These are phyloP conservation scores for Anseranas semipalmata DNA, from an alignment of 2,113 vertebrate genomes.

Conservation along the genomic window DNA sequence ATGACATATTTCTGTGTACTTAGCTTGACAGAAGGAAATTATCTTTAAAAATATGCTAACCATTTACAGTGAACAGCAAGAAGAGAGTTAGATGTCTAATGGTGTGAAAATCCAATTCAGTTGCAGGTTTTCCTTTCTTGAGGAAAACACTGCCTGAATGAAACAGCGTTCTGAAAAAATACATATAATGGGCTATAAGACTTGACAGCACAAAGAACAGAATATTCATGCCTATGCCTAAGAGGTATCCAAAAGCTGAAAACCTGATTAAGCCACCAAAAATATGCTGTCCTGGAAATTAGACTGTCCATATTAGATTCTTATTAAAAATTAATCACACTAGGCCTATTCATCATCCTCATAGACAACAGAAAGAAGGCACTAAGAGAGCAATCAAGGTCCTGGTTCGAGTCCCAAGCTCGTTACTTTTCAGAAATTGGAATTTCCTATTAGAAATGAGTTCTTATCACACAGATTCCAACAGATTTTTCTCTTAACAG, in stretches of 20 bases:
- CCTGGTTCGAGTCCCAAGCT: not conserved
- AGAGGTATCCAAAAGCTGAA: slow-evolving; percentile 36
- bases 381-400: not conserved
- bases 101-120: not conserved
- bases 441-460: not conserved
- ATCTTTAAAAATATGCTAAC: not conserved
- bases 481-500: not conserved
- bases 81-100: not conserved
- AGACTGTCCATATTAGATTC: slow-evolving; percentile 52
- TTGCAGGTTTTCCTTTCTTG: not conserved
- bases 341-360: slow-evolving; percentile 42
- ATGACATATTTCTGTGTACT: not conserved
- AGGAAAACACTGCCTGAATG: not conserved
- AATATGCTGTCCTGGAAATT: slow-evolving; percentile 23
- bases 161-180: not conserved
- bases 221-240: slow-evolving; percentile 32
- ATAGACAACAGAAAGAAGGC: slow-evolving; percentile 10
- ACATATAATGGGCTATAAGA: not conserved
- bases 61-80: not conserved
- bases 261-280: slow-evolving; percentile 60
- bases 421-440: not conserved
- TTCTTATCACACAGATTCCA: not conserved
- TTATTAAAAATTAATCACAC: slow-evolving; percentile 55
- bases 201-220: slow-evolving; percentile 36
- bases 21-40: not conserved